A percentile compares a stretch with the other conserved stretches of the same genome.
These are phyloP conservation scores for Branchinecta lynchi DNA, from an alignment of 1,140 invertebrate species.

Conservation along the genomic window DNA sequence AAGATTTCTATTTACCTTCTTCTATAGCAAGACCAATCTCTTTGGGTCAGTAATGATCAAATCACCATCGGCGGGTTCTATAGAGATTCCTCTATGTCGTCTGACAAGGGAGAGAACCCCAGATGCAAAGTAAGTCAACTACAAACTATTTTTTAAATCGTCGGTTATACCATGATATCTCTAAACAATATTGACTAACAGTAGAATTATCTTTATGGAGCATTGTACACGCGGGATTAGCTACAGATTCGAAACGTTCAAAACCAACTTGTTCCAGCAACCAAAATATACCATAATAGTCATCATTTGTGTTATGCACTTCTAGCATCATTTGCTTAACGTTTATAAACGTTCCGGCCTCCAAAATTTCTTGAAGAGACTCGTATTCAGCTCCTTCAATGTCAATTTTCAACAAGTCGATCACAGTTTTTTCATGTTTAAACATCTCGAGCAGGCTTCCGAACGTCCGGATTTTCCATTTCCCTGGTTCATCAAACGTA, in stretches of 20 bases:
- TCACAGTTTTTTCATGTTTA: conserved; percentile 13
- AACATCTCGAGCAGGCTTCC: conserved; percentile 11
- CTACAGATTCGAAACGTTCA: not conserved
- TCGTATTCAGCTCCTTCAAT: conserved; percentile 22
- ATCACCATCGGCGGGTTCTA: too few relatives aligned
- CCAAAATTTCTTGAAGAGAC: conserved; percentile 12
- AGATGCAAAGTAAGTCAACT: too few relatives aligned
- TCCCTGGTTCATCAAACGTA: not conserved
- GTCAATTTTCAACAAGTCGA: conserved; percentile 23
- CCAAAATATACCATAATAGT: conserved; percentile 2
- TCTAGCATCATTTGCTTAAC: conserved; percentile 18
- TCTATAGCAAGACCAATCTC: too few relatives aligned
- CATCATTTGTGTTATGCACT: conserved; percentile 12
- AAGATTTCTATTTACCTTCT: too few relatives aligned
- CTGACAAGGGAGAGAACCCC: too few relatives aligned
- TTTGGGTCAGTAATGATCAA: too few relatives aligned
- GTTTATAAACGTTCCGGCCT: conserved; percentile 10
- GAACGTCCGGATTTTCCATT: conserved; percentile 15
- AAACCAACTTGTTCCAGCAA: not conserved
- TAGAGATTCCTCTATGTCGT: too few relatives aligned
- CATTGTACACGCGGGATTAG: not conserved
- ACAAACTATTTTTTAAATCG: not conserved
- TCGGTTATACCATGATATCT: not conserved
- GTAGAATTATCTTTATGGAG: not conserved
- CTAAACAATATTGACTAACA: not conserved